Conservation (phyloP, 2,888 invertebrate species). For the Mycalesis mineus region DNA sequence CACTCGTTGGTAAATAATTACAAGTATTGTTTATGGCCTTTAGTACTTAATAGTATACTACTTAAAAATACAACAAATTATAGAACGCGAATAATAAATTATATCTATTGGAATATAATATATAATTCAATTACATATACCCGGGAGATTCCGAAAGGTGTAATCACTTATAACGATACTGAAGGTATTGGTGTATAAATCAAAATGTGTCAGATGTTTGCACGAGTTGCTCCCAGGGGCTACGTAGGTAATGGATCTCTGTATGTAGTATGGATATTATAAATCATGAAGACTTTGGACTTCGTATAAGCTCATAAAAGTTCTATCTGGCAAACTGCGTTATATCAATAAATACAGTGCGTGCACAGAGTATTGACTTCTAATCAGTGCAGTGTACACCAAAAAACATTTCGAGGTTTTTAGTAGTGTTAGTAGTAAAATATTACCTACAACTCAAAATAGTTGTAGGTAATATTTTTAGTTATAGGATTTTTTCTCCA, state of each 20-base stretch:
- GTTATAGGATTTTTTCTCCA: too few relatives aligned
- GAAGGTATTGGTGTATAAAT: not conserved
- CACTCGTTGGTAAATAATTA: not conserved
- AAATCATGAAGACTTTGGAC: not conserved
- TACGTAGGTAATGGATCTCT: not conserved
- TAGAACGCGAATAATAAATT: too few relatives aligned
- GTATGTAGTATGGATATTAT: not conserved
- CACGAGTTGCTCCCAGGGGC: not conserved
- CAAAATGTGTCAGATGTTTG: not conserved
- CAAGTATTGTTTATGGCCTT: not conserved
- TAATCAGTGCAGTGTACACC: too few relatives aligned
- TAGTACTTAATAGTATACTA: not conserved
- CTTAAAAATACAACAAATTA: too few relatives aligned
- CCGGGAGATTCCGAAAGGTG: not conserved
- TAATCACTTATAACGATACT: not conserved
- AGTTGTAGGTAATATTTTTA: too few relatives aligned
- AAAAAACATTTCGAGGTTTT: too few relatives aligned
- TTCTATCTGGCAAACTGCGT: not conserved
- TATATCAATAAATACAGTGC: too few relatives aligned
- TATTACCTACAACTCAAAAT: too few relatives aligned
- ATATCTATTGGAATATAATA: not conserved
- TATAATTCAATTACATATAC: too few relatives aligned
- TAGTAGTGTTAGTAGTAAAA: too few relatives aligned
- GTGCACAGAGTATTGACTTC: too few relatives aligned
- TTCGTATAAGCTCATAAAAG: not conserved